Base-by-base conservation (phyloP, 53 echinoderm and acorn worm species). In the Mesocentrotus franciscanus region DNA sequence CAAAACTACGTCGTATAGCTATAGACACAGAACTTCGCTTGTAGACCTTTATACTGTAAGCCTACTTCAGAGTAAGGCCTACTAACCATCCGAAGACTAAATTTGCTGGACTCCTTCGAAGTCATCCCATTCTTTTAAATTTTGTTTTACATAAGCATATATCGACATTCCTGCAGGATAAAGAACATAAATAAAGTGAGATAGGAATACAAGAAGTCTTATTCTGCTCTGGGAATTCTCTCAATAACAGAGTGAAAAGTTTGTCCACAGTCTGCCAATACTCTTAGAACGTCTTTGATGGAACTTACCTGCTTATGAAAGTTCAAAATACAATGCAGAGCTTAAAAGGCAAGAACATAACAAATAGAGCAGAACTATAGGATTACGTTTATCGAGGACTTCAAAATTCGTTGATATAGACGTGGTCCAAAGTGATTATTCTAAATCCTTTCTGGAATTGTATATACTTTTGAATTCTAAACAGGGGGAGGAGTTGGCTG, bases 111-210 rank as follows among this genome's bases (percentile, higher is more conserved):
- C 29, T n/a, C 39, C 26, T 58, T 87, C 87, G 11, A 57, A 55
- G 59, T 59, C 58, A 36, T 84, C 15, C 17, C 4, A 27, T 32
- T 84, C 24, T 32, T 7, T 39, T 57, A 87, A 8, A 49, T 49
- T 58, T n/a, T 87, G 87, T 87, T 87, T 87, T 58, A 87, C 27
- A 24, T 11, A 11, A 87, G 87, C n/a, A 87, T 10, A 58, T 87
- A 39, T 87, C n/a, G 56, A 13, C 58, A 87, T 87, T 57, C 87
- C 20, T 87, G 9, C 16, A n/a, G 56, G 87, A 15, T 27, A 58
- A 81, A 22, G 36, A 81, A 57, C 58, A 4, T 57, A 20, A 58
- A 12, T 87, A n/a, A 57, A 75, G n/a, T 75, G 29, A 87, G 58
- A 29, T 58, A 8, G 58, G 27, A 27, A 87, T 27, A 29, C 87